A percentile compares a stretch with the other conserved stretches of the same genome.
Conservation (phyloP, 1,140 invertebrate species). For the Parapsyche elsis region DNA sequence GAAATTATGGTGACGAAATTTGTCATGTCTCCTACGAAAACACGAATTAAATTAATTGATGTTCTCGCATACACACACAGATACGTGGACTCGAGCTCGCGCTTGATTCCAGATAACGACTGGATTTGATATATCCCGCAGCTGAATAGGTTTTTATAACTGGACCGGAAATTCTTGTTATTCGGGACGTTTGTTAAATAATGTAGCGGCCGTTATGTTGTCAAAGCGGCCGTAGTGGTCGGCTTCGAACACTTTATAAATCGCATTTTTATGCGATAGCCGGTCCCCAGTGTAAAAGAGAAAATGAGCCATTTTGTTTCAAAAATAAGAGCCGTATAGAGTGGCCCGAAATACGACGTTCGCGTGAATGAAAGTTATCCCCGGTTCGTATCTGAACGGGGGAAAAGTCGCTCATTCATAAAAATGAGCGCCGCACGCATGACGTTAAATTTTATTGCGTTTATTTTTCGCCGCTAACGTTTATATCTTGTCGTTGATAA, state of each 20-base stretch:
- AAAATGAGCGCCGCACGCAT: background rate
- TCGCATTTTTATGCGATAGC: conserved; percentile 40
- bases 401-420: background rate
- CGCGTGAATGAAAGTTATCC: conserved; percentile 1
- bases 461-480: background rate
- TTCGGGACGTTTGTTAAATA: conserved; percentile 55
- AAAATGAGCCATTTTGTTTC: background rate
- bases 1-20: conserved; percentile 4
- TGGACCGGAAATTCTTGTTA: conserved; percentile 55
- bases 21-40: background rate
- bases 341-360: background rate
- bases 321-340: too few relatives aligned
- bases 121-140: conserved; percentile 33
- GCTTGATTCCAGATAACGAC: conserved; percentile 23
- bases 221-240: conserved; percentile 15
- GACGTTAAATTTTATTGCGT: conserved; percentile 1
- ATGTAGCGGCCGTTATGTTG: conserved; percentile 47
- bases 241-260: conserved; percentile 38
- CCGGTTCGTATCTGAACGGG: background rate
- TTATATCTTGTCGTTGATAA: conserved; percentile 1
- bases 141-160: conserved; percentile 40
- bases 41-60: conserved; percentile 23
- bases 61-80: background rate
- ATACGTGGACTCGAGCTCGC: too few relatives aligned
- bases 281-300: background rate